These are phyloP conservation scores for Phocides pigmalion DNA, from an alignment of 1,140 invertebrate genomes.

Conservation along the genomic window DNA sequence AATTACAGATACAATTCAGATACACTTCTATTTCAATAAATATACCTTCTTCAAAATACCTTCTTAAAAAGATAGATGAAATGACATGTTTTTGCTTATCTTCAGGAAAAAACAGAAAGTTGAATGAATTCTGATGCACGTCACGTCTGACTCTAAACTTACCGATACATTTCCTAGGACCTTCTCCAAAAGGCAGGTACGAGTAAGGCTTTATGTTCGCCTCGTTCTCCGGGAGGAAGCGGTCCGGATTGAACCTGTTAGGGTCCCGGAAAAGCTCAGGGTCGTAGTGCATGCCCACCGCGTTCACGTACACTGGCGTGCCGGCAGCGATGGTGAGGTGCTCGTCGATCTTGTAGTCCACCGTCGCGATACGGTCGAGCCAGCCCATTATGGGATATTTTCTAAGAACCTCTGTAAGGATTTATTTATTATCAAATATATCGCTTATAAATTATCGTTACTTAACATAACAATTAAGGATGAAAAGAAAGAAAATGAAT, in stretches of 20 bases:
- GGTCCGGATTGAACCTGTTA: constrained; percentile 34
- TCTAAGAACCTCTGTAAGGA: constrained; percentile 80
- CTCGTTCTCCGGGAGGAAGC: constrained; percentile 40
- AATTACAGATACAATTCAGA: too few species aligned
- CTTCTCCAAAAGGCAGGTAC: constrained; percentile 37
- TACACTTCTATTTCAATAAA: too few species aligned
- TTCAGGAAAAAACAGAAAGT: constrained; percentile 78
- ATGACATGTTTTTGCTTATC: too few species aligned
- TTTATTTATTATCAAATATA: too few species aligned
- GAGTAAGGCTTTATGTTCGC: constrained; percentile 33
- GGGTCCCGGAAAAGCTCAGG: constrained; percentile 49
- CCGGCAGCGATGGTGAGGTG: constrained; percentile 68
- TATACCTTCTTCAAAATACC: too few species aligned
- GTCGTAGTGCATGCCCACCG: constrained; percentile 80
- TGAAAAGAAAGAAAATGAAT: too few species aligned
- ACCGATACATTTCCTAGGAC: constrained; percentile 40
- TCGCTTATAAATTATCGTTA: too few species aligned
- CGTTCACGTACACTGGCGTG: constrained; percentile 52
- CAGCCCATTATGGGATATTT: constrained; percentile 81
- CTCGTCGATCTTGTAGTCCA: constrained; percentile 69
- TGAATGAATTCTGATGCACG: constrained; percentile 72
- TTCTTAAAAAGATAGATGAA: too few species aligned
- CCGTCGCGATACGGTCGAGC: constrained; percentile 66
- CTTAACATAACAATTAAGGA: too few species aligned
- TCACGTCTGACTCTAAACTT: constrained; percentile 44